Percentiles rank a stretch among this genome's conserved stretches.
phyloP scores from a whole-genome alignment of 1,140 invertebrate species.

The Papilio dardanus region DNA sequence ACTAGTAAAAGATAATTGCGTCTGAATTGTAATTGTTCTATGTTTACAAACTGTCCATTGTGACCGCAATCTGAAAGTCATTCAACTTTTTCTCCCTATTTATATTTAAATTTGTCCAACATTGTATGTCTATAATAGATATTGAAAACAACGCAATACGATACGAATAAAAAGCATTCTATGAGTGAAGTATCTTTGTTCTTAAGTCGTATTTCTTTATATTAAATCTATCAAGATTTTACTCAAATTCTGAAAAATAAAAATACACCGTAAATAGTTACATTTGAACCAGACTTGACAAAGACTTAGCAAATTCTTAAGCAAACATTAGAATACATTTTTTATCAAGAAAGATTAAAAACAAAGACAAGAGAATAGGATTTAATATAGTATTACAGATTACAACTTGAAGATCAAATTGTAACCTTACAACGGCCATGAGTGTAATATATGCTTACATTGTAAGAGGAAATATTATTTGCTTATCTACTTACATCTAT shows the following conservation, averaged over 20 bases:
- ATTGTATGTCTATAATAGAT: slow-evolving; percentile 9
- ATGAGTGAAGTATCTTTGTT: not conserved
- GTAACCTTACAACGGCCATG: slow-evolving; percentile 1
- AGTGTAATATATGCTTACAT: not conserved
- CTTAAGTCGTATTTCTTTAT: not conserved
- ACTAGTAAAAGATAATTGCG: slow-evolving; percentile 17
- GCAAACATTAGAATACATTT: not conserved
- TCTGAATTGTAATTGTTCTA: slow-evolving; percentile 28
- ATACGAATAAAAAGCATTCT: not conserved
- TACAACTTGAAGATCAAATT: slow-evolving; percentile 10
- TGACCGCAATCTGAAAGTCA: slow-evolving; percentile 10
- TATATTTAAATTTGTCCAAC: slow-evolving; percentile 4
- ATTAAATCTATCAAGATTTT: too few species aligned
- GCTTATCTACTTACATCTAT: not conserved
- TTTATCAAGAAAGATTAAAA: not conserved
- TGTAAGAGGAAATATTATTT: slow-evolving; percentile 1
- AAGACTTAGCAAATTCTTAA: too few species aligned
- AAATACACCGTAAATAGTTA: too few species aligned
- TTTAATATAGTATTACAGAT: not conserved
- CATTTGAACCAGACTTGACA: too few species aligned
- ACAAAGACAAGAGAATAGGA: not conserved
- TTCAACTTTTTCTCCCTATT: slow-evolving; percentile 9
- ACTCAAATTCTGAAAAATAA: too few species aligned
- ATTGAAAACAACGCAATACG: not conserved
- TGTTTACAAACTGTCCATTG: slow-evolving; percentile 15